phyloP scores from a whole-genome alignment of 1,140 invertebrate genomes.

The Anastatus disparis region DNA sequence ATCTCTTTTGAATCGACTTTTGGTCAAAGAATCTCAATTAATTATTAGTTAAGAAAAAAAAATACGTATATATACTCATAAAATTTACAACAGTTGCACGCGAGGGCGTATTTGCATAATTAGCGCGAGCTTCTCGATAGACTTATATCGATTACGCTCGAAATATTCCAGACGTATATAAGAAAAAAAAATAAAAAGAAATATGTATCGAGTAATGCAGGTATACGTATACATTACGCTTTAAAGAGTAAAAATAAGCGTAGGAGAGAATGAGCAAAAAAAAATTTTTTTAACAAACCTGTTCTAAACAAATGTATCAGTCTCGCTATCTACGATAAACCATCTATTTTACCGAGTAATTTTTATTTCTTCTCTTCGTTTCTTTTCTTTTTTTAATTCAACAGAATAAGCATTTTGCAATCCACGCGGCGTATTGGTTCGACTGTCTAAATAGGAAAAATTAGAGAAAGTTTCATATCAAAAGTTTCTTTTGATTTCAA shows the following conservation, averaged over 20 bases:
- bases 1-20: neutral
- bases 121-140: constrained; percentile 2
- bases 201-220: no score
- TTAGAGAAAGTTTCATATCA: no score
- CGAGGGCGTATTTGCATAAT: constrained; percentile 15
- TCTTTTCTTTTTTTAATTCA: neutral
- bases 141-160: constrained; percentile 20
- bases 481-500: neutral
- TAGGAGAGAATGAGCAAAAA: constrained; percentile 13
- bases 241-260: no score
- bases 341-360: constrained; percentile 13
- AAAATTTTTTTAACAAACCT: no score
- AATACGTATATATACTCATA: no score
- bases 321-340: constrained; percentile 16
- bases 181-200: constrained; percentile 9
- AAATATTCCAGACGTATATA: neutral
- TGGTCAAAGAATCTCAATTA: constrained; percentile 22
- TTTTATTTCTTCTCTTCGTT: neutral
- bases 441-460: no score
- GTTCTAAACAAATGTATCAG: constrained; percentile 34
- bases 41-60: neutral
- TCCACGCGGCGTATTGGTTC: neutral
- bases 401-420: no score
- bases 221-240: no score
- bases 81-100: neutral